These are phyloP conservation scores for Arvicanthis niloticus DNA, from an alignment of 2,113 vertebrate genomes.

Conservation along the genomic window DNA sequence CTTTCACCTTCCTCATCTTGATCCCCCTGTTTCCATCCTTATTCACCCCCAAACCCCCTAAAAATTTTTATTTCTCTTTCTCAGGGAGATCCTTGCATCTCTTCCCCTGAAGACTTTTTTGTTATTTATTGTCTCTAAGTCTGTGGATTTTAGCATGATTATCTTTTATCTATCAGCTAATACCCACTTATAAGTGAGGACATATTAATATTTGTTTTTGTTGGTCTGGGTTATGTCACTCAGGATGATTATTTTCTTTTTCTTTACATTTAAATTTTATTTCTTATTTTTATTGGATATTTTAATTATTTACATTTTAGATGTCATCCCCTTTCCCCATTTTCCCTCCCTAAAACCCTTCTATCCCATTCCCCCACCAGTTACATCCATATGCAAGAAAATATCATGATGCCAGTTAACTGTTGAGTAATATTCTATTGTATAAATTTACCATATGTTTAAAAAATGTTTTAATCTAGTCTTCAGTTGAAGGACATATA, in stretches of 20 bases:
- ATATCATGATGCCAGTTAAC: not conserved
- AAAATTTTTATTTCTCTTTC: not conserved
- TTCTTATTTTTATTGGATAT: too few relatives aligned
- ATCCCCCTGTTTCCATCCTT: not conserved
- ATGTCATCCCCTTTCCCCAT: too few relatives aligned
- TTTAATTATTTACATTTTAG: too few relatives aligned
- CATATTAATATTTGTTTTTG: not conserved
- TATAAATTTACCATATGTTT: not conserved
- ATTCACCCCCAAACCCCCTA: not conserved
- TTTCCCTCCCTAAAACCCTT: too few relatives aligned
- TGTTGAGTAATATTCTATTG: not conserved
- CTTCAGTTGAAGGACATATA: not conserved
- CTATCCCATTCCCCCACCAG: not conserved
- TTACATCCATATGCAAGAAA: not conserved
- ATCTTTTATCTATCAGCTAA: not conserved
- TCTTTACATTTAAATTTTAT: too few relatives aligned
- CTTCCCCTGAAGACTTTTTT: not conserved
- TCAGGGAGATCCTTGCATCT: not conserved
- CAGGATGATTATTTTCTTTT: not conserved
- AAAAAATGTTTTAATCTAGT: not conserved
- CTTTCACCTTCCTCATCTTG: not conserved
- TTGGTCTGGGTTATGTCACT: not conserved
- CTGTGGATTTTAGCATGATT: not conserved
- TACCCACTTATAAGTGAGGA: not conserved
- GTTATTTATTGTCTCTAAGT: not conserved